Evolutionary conservation across 2,797 vertebrate genomes (phyloP).

Genomic region (Euthynnus affinis): DNA sequence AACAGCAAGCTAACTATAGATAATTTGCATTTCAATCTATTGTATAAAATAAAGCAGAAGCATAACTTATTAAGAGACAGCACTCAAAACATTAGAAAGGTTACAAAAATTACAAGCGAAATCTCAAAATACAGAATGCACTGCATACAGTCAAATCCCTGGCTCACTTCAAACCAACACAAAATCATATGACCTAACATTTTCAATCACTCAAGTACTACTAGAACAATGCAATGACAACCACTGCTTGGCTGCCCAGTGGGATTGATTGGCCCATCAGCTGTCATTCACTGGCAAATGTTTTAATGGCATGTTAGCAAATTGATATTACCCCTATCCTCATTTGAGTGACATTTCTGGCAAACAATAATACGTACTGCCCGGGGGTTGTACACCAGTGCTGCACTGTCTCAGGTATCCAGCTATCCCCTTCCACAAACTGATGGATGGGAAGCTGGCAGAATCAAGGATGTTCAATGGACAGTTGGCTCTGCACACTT

Average conservation of each 20-base stretch:
- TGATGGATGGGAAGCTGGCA: conserved; percentile 48
- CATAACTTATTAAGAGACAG: too few relatives aligned
- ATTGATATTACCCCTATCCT: conserved; percentile 46
- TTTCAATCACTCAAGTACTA: background rate
- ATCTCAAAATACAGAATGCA: too few relatives aligned
- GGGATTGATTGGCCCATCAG: conserved; percentile 31
- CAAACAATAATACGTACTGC: conserved; percentile 27
- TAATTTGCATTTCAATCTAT: too few relatives aligned
- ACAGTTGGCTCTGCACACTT: background rate
- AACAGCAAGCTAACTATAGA: too few relatives aligned
- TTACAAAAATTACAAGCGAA: too few relatives aligned
- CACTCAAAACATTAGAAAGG: too few relatives aligned
- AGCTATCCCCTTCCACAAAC: conserved; percentile 51
- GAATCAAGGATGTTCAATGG: conserved; percentile 2
- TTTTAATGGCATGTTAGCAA: conserved; percentile 47
- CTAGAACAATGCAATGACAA: background rate
- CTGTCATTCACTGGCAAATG: conserved; percentile 40
- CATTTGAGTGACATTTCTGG: conserved; percentile 47
- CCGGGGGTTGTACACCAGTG: conserved; percentile 11
- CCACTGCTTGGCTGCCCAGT: conserved; percentile 18
- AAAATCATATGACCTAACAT: too few relatives aligned
- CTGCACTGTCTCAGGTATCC: conserved; percentile 47
- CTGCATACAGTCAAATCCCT: too few relatives aligned
- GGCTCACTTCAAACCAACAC: too few relatives aligned
- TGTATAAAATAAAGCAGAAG: too few relatives aligned